Conservation (phyloP, 2,113 vertebrate species). For the Sisor rabdophorus region DNA sequence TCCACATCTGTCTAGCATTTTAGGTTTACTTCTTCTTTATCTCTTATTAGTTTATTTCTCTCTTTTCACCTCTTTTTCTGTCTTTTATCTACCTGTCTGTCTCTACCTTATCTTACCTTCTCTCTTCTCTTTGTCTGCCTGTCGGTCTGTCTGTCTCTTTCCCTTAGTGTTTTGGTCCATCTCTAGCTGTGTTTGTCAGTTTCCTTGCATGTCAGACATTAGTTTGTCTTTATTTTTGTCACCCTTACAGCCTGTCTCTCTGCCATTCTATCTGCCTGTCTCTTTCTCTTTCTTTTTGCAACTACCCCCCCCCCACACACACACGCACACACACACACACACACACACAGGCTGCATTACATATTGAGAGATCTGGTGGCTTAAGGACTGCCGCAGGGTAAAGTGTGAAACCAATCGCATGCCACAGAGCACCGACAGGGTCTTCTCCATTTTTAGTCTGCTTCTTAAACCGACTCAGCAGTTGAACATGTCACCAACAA, state of each 20-base stretch:
- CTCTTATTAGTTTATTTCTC: not conserved
- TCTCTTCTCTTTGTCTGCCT: constrained; percentile 49
- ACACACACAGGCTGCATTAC: constrained; percentile 42
- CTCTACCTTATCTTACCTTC: too few species aligned
- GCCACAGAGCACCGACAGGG: constrained; percentile 22
- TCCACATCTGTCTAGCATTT: too few species aligned
- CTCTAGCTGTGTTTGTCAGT: not conserved
- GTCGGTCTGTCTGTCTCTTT: not conserved
- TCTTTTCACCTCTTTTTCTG: not conserved
- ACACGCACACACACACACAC: not conserved
- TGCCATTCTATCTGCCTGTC: not conserved
- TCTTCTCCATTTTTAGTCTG: constrained; percentile 17
- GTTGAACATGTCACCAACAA: not conserved
- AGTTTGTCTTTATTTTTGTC: not conserved
- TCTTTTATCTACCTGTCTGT: not conserved
- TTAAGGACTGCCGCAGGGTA: constrained; percentile 53
- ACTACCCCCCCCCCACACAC: not conserved
- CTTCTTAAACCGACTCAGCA: constrained; percentile 5
- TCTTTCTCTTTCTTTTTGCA: not conserved
- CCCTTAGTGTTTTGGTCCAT: not conserved
- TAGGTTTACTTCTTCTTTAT: too few species aligned
- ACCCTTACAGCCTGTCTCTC: too few species aligned
- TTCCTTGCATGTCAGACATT: not conserved
- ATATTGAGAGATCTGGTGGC: constrained; percentile 54
- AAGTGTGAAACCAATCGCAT: constrained; percentile 53